Percentiles rank a stretch among this genome's conserved stretches.
phyloP scores from a whole-genome alignment of 2,113 vertebrate species.

The Amphilophus citrinellus region DNA sequence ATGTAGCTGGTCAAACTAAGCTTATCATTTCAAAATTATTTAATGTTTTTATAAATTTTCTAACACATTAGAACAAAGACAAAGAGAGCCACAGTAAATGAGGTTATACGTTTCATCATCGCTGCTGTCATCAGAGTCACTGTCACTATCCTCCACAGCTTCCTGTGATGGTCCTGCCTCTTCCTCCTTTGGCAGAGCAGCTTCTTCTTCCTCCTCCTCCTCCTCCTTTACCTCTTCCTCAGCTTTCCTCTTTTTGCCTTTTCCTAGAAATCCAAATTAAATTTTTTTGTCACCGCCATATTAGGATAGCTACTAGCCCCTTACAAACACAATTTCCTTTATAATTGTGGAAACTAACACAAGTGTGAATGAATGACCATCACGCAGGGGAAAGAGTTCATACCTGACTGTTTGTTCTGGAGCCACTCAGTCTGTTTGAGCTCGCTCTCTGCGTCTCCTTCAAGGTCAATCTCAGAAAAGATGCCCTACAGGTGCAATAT shows the following conservation, averaged over 20 bases:
- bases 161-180: constrained; percentile 62
- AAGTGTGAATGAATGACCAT: not conserved
- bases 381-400: not conserved
- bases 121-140: constrained; percentile 82
- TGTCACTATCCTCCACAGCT: constrained; percentile 60
- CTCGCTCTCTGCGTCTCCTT: constrained; percentile 88
- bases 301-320: not conserved
- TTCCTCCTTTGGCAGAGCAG: constrained; percentile 35
- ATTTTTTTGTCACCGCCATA: not conserved
- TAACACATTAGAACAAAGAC: not conserved
- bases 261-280: constrained; percentile 19
- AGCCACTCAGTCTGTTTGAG: constrained; percentile 87
- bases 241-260: constrained; percentile 76
- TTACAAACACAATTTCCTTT: not conserved
- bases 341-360: not conserved
- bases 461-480: constrained; percentile 89
- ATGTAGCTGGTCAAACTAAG: not conserved
- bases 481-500: constrained; percentile 80
- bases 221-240: constrained; percentile 17
- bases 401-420: constrained; percentile 69
- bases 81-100: not conserved
- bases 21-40: too few species aligned
- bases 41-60: too few species aligned
- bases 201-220: constrained; percentile 14
- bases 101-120: constrained; percentile 87